Conservation (phyloP, 2,888 invertebrate genomes). For the Eupithecia vulgata region DNA sequence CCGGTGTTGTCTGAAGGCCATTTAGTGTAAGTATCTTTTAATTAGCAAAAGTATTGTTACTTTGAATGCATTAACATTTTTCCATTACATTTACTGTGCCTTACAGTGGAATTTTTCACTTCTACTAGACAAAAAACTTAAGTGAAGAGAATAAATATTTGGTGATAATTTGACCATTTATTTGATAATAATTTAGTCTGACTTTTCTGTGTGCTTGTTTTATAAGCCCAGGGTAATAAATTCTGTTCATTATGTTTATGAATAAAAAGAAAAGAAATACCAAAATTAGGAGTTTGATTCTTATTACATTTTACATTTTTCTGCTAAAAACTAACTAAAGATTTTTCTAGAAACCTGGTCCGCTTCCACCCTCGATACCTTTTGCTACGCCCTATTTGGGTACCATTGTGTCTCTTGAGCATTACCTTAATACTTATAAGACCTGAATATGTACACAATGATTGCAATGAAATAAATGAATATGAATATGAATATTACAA, state of each 20-base stretch:
- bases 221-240: background rate
- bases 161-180: background rate
- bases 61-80: background rate
- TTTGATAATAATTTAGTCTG: background rate
- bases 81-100: background rate
- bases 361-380: too few relatives aligned
- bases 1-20: conserved; percentile 79
- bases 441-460: too few relatives aligned
- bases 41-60: conserved; percentile 6
- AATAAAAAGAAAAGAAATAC: background rate
- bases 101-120: background rate
- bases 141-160: background rate
- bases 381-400: too few relatives aligned
- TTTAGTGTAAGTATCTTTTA: conserved; percentile 69
- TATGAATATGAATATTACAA: too few relatives aligned
- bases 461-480: too few relatives aligned
- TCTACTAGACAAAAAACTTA: background rate
- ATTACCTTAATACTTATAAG: too few relatives aligned
- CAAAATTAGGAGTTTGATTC: background rate
- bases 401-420: too few relatives aligned
- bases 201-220: background rate
- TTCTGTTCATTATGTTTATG: background rate
- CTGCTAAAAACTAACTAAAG: too few relatives aligned
- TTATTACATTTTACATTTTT: too few relatives aligned
- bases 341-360: too few relatives aligned